Evolutionary conservation across 2,113 vertebrate genomes (phyloP).

Genomic region (Dolichallabes microphthalmus): DNA sequence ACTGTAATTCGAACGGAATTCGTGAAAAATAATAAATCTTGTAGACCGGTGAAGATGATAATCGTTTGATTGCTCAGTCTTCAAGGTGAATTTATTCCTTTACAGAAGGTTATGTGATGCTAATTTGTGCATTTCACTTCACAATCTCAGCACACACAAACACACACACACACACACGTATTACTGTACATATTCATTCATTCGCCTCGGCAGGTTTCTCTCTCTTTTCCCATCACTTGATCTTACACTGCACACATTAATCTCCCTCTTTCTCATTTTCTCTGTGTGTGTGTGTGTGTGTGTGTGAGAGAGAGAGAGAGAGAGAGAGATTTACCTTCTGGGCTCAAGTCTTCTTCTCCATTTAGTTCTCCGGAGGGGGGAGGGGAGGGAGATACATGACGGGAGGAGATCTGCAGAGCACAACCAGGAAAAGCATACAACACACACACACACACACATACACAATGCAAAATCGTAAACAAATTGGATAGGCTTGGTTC

Average conservation of each 20-base stretch:
- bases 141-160: background rate
- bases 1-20: background rate
- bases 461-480: background rate
- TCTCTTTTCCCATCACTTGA: background rate
- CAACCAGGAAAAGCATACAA: background rate
- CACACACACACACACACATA: background rate
- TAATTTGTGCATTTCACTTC: background rate
- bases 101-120: background rate
- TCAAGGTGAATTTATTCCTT: background rate
- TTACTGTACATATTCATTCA: background rate
- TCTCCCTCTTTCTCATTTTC: background rate
- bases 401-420: slow-evolving; percentile 73
- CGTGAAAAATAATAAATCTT: background rate
- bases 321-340: slow-evolving; percentile 75
- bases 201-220: background rate
- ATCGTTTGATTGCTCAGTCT: background rate
- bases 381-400: slow-evolving; percentile 75
- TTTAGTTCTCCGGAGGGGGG: slow-evolving; percentile 72
- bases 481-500: background rate
- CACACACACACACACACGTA: background rate
- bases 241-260: background rate
- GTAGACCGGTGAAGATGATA: background rate
- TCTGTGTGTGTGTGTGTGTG: slow-evolving; percentile 12
- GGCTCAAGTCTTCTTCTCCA: slow-evolving; percentile 73
- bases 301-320: background rate